A percentile compares a stretch with the other conserved stretches of the same genome.
Conservation (phyloP, 1,140 invertebrate genomes). For the Calliphora vicina region DNA sequence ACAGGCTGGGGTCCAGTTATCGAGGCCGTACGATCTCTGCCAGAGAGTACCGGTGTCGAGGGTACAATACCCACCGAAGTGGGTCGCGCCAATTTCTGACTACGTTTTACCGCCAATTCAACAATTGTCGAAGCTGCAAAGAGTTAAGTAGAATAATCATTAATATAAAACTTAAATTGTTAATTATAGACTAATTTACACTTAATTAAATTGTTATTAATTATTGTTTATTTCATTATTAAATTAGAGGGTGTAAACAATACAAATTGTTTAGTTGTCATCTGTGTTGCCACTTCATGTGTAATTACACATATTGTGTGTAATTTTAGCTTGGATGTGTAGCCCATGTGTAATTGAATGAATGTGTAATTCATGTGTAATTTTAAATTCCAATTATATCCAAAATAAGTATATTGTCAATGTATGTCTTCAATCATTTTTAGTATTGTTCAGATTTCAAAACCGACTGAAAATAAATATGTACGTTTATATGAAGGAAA, state of each 20-base stretch:
- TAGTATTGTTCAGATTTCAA: too few relatives aligned
- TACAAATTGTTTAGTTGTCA: background rate
- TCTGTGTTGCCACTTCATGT: too few relatives aligned
- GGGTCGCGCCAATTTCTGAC: conserved; percentile 57
- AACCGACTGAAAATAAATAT: too few relatives aligned
- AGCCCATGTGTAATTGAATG: too few relatives aligned
- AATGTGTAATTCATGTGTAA: too few relatives aligned
- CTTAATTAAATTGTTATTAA: background rate
- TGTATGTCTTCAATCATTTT: too few relatives aligned
- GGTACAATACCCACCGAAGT: conserved; percentile 56
- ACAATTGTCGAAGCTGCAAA: conserved; percentile 55
- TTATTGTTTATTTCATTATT: background rate
- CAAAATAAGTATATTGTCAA: too few relatives aligned
- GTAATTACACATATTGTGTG: too few relatives aligned
- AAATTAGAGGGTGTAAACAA: background rate
- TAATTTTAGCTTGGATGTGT: too few relatives aligned
- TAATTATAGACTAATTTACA: background rate
- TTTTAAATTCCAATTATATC: too few relatives aligned
- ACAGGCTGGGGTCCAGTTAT: conserved; percentile 91
- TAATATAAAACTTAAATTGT: conserved; percentile 14
- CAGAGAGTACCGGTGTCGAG: conserved; percentile 56
- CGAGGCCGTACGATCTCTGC: conserved; percentile 62
- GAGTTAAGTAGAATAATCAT: conserved; percentile 18
- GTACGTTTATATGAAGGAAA: too few relatives aligned
- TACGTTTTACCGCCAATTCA: conserved; percentile 59